Evolutionary conservation across 1,140 invertebrate genomes (phyloP).

Genomic region (Drosophila setifemur): DNA sequence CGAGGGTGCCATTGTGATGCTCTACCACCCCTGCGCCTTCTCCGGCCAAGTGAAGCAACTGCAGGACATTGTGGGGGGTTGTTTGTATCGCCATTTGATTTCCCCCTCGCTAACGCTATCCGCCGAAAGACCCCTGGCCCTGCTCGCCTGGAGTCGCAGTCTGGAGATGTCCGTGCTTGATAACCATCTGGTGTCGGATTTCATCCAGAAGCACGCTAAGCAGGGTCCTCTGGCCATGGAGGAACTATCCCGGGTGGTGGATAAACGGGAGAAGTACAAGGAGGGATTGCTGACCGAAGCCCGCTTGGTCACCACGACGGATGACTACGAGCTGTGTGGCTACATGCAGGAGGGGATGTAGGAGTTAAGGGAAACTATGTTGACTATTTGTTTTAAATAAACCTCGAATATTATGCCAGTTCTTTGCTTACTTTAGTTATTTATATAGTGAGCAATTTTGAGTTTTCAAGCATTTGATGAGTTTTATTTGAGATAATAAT

Average conservation of each 20-base stretch:
- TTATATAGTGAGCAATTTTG: too few species aligned
- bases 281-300: constrained; percentile 84
- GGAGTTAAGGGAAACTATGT: constrained; percentile 1
- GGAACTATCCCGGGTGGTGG: constrained; percentile 86
- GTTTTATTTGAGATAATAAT: too few species aligned
- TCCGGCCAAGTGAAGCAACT: constrained; percentile 86
- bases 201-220: constrained; percentile 87
- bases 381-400: constrained; percentile 32
- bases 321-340: constrained; percentile 84
- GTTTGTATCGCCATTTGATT: constrained; percentile 91
- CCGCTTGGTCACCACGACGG: constrained; percentile 83
- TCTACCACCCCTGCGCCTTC: constrained; percentile 95
- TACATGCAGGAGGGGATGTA: constrained; percentile 60
- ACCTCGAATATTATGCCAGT: constrained; percentile 19
- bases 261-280: constrained; percentile 85
- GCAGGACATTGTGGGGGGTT: constrained; percentile 86
- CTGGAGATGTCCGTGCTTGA: constrained; percentile 89
- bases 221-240: constrained; percentile 84
- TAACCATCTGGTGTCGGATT: constrained; percentile 84
- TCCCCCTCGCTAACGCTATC: constrained; percentile 88
- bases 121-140: constrained; percentile 87
- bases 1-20: constrained; percentile 92
- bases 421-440: neutral
- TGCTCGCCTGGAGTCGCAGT: constrained; percentile 90
- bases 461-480: too few species aligned